Evolutionary conservation across 1,140 invertebrate genomes (phyloP), one percentile per base, ranked within the genome.

Genomic region (Neuroterus valhalla): DNA sequence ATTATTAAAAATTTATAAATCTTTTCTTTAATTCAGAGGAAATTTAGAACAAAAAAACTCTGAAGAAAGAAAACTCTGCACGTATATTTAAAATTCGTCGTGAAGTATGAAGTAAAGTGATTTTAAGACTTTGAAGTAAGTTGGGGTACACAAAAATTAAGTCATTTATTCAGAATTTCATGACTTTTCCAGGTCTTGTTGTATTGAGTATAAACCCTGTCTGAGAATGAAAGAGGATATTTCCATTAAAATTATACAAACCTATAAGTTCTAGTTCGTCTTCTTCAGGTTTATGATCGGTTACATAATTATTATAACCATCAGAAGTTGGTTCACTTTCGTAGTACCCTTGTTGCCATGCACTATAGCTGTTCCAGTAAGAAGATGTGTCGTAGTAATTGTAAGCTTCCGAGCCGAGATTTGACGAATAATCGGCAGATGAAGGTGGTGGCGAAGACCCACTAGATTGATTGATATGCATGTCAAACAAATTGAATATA

Each of bases 181-280:
- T n/a, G n/a, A n/a, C n/a, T n/a, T n/a, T n/a, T n/a, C n/a, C n/a
- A n/a, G n/a, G n/a, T n/a, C n/a, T n/a, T n/a, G n/a, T n/a, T n/a
- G n/a, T n/a, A n/a, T n/a, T n/a, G n/a, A n/a, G n/a, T n/a, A n/a
- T n/a, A n/a, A n/a, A n/a, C n/a, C n/a, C n/a, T n/a, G n/a, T n/a
- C n/a, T n/a, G 15, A 1, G 14, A 50, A 50, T 19, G 11, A 5
- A n/a, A 19, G 6, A 50, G 12, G 46, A 12, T n/a, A 26, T 31
- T 70, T 66, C 48, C 26, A 21, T 71, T 17, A 15, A 46, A 21
- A 69, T 67, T 68, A 68, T 70, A 83, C 82, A 80, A 88, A 93
- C 93, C 93, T 74, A 94, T 92, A 70, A 93, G 86, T 85, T 93
- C 93, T 70, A 93, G 85, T 80, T 93, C 92, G 86, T 93, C 92